phyloP scores from a whole-genome alignment of 53 echinoderm and acorn worm genomes.

The Paelopatides confundens region DNA sequence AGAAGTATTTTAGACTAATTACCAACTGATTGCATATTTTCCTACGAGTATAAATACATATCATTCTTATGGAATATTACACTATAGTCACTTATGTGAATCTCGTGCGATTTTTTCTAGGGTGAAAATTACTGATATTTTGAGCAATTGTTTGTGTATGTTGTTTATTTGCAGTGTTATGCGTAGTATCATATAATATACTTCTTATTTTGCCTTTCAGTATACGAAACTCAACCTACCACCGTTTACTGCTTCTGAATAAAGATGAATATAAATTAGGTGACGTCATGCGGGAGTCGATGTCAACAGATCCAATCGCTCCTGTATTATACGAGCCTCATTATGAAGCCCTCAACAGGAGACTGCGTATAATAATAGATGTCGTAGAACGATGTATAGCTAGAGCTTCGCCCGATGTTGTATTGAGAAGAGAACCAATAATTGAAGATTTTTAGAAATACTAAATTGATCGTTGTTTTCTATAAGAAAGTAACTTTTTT shows the following conservation, averaged over 20 bases:
- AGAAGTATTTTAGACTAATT: no score
- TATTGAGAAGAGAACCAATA: conserved; percentile 76
- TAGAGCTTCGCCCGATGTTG: conserved; percentile 51
- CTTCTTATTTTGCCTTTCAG: conserved; percentile 44
- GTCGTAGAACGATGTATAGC: conserved; percentile 60
- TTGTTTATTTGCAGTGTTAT: no score
- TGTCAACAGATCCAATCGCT: conserved; percentile 70
- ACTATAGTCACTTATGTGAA: no score
- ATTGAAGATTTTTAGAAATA: conserved; percentile 32
- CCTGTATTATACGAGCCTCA: conserved; percentile 83
- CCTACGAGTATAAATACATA: no score
- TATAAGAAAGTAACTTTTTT: no score
- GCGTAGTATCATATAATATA: no score
- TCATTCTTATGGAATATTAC: no score
- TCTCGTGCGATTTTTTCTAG: no score
- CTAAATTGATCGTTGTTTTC: no score
- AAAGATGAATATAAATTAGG: conserved; percentile 73
- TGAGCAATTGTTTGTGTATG: no score
- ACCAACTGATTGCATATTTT: no score
- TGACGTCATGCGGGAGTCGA: conserved; percentile 89
- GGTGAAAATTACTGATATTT: no score
- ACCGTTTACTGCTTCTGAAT: conserved; percentile 68
- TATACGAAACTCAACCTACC: conserved; percentile 81
- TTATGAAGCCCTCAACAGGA: conserved; percentile 78
- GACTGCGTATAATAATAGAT: conserved; percentile 67